Evolutionary conservation across 2,888 invertebrate species (phyloP), one percentile per base, ranked within the genome.

Genomic region (Tenodera sinensis): DNA sequence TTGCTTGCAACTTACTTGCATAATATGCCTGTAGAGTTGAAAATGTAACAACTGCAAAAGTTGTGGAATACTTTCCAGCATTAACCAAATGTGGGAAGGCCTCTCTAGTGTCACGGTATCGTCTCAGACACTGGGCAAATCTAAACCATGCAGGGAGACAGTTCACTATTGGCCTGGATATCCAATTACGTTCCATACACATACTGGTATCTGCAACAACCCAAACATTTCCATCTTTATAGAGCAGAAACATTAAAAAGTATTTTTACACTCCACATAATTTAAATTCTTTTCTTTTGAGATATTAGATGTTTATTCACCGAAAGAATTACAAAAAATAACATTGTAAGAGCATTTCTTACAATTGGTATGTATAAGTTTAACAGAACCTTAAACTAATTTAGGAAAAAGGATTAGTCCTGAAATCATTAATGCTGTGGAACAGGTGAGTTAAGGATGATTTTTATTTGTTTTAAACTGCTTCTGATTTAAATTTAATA

Each of bases 111-210:
- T 99, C 99, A 0, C 98, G 95, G 93, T 99, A 99, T 90, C 99
- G 97, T 0, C 99, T 95, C 89, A 99, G 93, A 92, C 99, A 99
- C 93, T 99, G 99, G 88, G 98, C 98, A 94, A 99, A 99, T 54
- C 99, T 96, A 91, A 98, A 98, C 98, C 99, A 99, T 0, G 99
- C 99, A 0, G 99, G 99, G 30, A 99, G 94, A 91, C 98, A 97
- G 92, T 97, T 97, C 81, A 99, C 97, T 15, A 99, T 93, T 0
- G 98, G 97, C 7, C 98, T 95, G 54, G 98, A 95, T 87, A 97
- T 95, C 91, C 96, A 95, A 91, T 96, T 96, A 92, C 96, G 96
- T 90, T 95, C 95, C 92, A 96, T 95, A 91, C 96, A 96, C 91
- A 96, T 95, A 89, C 95, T 95, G 0, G 95, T 94, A 92, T 96